Evolutionary conservation across 1,140 invertebrate genomes (phyloP), one percentile per base, ranked within the genome.

Genomic region (Aphelenchoides besseyi): DNA sequence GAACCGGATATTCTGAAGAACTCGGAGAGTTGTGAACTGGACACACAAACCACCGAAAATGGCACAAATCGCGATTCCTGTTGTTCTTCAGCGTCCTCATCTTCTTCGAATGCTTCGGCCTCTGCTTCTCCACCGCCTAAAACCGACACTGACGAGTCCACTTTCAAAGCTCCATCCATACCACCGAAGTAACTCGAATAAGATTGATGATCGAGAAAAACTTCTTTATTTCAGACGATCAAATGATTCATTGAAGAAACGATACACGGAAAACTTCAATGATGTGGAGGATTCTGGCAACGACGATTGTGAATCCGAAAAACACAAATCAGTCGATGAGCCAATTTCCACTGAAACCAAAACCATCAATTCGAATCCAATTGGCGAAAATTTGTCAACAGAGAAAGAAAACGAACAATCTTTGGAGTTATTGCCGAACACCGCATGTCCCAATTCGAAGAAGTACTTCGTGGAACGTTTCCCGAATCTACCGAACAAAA

Each of bases 381-480:
- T 23, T 23, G 41, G 12, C 41, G 41, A 48, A 23, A 48, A 48
- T 48, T 23, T 23, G 41, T 23, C 41, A 23, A 48, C 12, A 48
- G 41, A 12, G 23, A 48, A 48, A 23, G 41, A 48, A 48, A 23
- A 12, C 41, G 41, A 48, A 48, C 41, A 48, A 23, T 12, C 41
- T 12, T n/a, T n/a, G 41, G 12, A 12, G 41, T 48, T 48, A 12
- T 48, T 59, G n/a, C 55, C 55, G 18, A 8, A 5, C 18, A 59
- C 26, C 5, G 18, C 23, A 16, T 59, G 55, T 59, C 55, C 55
- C 5, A 59, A 59, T 33, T 29, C 55, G 16, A 28, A 59, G 55
- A 59, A 59, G 55, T 59, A 23, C 55, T 59, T 59, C 55, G 32
- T 23, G 5, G 55, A 59, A 5, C 55, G 55, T 23, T 59, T 8